phyloP scores from a whole-genome alignment of 2,888 invertebrate species.

The Didymodactylos carnosus region DNA sequence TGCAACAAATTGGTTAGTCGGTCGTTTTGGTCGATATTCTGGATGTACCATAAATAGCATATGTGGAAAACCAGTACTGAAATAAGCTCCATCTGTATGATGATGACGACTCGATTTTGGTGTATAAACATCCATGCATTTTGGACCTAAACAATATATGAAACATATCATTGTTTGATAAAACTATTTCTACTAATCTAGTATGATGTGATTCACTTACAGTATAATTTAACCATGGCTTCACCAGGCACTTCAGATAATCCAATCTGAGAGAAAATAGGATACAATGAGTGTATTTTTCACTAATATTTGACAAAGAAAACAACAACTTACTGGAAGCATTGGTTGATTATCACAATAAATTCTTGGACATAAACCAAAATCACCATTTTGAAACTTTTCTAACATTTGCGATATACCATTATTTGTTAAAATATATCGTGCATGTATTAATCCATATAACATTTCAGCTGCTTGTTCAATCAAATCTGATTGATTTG shows the following conservation, averaged over 20 bases:
- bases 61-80: slow-evolving; percentile 98
- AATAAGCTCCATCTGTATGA: slow-evolving; percentile 96
- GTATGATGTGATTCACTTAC: too few relatives aligned
- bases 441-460: slow-evolving; percentile 92
- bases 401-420: slow-evolving; percentile 98
- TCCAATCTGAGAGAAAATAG: slow-evolving; percentile 41
- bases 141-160: too few relatives aligned
- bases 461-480: slow-evolving; percentile 99
- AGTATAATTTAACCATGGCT: slow-evolving; percentile 94
- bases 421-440: slow-evolving; percentile 94
- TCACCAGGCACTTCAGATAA: slow-evolving; percentile 95
- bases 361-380: slow-evolving; percentile 90
- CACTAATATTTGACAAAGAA: neutral
- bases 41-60: slow-evolving; percentile 99
- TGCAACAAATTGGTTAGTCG: slow-evolving; percentile 90
- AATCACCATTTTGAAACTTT: slow-evolving; percentile 95
- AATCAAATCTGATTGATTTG: slow-evolving; percentile 85
- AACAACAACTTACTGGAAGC: slow-evolving; percentile 46
- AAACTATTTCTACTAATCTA: too few relatives aligned
- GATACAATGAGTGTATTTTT: too few relatives aligned
- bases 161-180: too few relatives aligned
- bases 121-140: slow-evolving; percentile 97
- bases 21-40: slow-evolving; percentile 87
- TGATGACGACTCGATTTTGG: slow-evolving; percentile 93
- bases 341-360: slow-evolving; percentile 95